Evolutionary conservation across 1,140 invertebrate genomes (phyloP).

Genomic region (Parapsyche elsis): DNA sequence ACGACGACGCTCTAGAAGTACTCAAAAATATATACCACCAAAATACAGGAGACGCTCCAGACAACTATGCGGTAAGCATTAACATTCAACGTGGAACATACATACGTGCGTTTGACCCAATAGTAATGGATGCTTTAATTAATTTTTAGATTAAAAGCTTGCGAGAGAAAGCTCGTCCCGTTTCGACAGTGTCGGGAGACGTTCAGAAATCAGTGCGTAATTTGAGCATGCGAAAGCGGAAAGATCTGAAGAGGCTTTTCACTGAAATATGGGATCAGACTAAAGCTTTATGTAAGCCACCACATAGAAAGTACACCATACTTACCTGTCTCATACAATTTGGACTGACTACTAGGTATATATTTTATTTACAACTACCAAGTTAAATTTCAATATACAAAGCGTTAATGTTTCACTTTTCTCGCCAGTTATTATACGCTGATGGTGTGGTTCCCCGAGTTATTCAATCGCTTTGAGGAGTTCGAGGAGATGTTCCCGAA

Average conservation of each 20-base stretch:
- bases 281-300: constrained; percentile 74
- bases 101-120: no score
- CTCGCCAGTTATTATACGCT: constrained; percentile 79
- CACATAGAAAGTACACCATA: constrained; percentile 77
- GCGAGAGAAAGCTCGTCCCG: constrained; percentile 73
- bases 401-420: neutral
- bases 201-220: constrained; percentile 68
- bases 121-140: constrained; percentile 21
- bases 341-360: constrained; percentile 76
- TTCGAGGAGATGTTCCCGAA: constrained; percentile 74
- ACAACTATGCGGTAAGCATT: constrained; percentile 72
- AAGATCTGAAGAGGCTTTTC: constrained; percentile 73
- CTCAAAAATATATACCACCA: constrained; percentile 75
- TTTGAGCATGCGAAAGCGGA: constrained; percentile 73
- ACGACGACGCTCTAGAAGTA: constrained; percentile 76
- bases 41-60: constrained; percentile 75
- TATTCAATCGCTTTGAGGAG: constrained; percentile 80
- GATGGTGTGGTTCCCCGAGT: constrained; percentile 87
- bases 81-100: neutral
- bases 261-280: constrained; percentile 76
- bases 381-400: neutral
- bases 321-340: constrained; percentile 80
- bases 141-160: constrained; percentile 72
- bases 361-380: neutral
- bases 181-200: constrained; percentile 68